A percentile compares a stretch with the other conserved stretches of the same genome.
These are phyloP conservation scores for Drosophila lini DNA, from an alignment of 1,140 invertebrate genomes.

Conservation along the genomic window DNA sequence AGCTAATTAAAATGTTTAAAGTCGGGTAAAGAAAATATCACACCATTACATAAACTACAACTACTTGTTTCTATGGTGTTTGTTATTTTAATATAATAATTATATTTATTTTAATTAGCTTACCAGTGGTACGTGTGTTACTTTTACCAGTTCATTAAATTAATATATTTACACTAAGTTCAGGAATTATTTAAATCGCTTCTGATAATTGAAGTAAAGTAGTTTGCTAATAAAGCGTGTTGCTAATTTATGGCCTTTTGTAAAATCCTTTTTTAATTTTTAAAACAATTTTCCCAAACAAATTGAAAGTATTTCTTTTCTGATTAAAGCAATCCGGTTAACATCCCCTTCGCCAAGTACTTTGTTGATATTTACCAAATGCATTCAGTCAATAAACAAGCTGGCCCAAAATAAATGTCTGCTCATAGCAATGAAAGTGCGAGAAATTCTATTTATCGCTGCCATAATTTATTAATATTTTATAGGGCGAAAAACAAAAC, in stretches of 20 bases:
- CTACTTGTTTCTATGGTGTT: too few species aligned
- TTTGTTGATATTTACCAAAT: slow-evolving; percentile 3
- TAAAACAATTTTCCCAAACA: too few species aligned
- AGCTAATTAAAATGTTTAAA: slow-evolving; percentile 18
- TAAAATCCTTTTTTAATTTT: too few species aligned
- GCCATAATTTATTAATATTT: slow-evolving; percentile 62
- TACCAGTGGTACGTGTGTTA: neutral
- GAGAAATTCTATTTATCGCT: slow-evolving; percentile 61
- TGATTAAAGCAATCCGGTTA: too few species aligned
- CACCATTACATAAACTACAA: neutral
- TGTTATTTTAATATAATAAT: accelerated
- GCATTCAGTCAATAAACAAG: slow-evolving; percentile 8
- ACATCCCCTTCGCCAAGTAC: neutral
- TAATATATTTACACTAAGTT: neutral
- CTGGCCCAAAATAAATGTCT: slow-evolving; percentile 3
- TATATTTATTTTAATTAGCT: neutral
- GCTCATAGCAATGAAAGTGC: slow-evolving; percentile 35
- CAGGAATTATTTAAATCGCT: neutral
- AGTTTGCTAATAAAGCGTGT: neutral
- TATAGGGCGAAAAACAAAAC: slow-evolving; percentile 14
- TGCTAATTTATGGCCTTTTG: too few species aligned
- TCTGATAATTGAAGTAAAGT: neutral
- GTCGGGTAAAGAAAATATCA: neutral
- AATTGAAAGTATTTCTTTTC: too few species aligned
- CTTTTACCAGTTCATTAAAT: neutral